Conservation (phyloP, 2,888 invertebrate genomes). For the Caprella mutica region DNA sequence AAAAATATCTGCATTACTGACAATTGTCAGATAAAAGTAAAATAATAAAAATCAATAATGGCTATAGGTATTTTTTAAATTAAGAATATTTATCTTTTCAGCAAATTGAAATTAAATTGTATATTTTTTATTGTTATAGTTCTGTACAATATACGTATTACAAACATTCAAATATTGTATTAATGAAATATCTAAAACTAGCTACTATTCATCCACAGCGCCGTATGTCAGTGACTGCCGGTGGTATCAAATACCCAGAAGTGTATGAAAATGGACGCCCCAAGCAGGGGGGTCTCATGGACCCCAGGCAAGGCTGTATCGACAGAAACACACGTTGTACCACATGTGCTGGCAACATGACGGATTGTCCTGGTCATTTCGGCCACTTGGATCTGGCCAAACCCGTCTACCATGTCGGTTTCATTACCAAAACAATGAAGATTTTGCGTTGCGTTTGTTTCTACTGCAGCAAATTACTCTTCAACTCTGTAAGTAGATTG, state of each 20-base stretch:
- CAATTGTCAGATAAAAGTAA: too few species aligned
- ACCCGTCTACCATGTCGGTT: conserved; percentile 97
- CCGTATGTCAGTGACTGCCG: conserved; percentile 95
- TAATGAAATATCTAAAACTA: too few species aligned
- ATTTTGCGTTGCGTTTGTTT: conserved; percentile 97
- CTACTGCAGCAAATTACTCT: conserved; percentile 92
- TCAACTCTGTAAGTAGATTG: conserved; percentile 53
- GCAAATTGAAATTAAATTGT: too few species aligned
- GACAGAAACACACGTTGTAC: conserved; percentile 58
- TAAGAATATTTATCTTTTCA: too few species aligned
- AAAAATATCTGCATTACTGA: too few species aligned
- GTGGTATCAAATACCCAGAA: conserved; percentile 91
- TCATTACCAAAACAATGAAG: conserved; percentile 93
- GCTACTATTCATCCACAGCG: too few species aligned
- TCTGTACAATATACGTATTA: too few species aligned
- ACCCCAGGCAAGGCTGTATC: conserved; percentile 55
- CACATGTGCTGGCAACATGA: conserved; percentile 91
- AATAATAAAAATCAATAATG: too few species aligned
- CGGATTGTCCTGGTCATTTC: conserved; percentile 98
- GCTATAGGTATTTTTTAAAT: too few species aligned
- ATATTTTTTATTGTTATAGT: too few species aligned
- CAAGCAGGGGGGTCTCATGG: conserved; percentile 96
- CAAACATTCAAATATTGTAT: too few species aligned
- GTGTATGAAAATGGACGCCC: conserved; percentile 98
- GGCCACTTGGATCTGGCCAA: conserved; percentile 97